These are phyloP conservation scores for Nanorana parkeri DNA, from an alignment of 2,113 vertebrate genomes.

Conservation along the genomic window DNA sequence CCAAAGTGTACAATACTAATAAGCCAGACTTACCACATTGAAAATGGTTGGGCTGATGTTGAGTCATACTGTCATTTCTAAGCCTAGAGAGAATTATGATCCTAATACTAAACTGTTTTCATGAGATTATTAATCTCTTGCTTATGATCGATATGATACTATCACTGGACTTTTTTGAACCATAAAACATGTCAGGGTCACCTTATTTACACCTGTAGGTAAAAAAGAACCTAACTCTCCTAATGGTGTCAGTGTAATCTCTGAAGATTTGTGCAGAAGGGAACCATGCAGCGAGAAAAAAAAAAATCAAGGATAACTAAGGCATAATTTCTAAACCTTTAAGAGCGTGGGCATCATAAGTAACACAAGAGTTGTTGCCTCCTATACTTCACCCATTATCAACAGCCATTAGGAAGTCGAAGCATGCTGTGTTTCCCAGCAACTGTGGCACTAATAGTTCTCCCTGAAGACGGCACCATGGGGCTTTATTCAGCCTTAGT, in stretches of 20 bases:
- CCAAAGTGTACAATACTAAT: too few relatives aligned
- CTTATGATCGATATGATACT: too few relatives aligned
- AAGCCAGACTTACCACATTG: too few relatives aligned
- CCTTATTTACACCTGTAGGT: too few relatives aligned
- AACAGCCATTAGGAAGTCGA: conserved; percentile 21
- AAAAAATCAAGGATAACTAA: conserved; percentile 2
- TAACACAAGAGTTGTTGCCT: not conserved
- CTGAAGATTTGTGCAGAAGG: conserved; percentile 12
- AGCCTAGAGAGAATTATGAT: too few relatives aligned
- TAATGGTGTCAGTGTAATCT: not conserved
- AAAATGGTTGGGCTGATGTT: too few relatives aligned
- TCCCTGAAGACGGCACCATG: conserved; percentile 36
- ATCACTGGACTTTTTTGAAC: too few relatives aligned
- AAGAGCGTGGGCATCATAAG: conserved; percentile 4
- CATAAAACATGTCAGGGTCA: too few relatives aligned
- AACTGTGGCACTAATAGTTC: conserved; percentile 11
- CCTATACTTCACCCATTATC: conserved; percentile 13
- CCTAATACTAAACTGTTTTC: not conserved
- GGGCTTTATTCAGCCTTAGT: conserved; percentile 28
- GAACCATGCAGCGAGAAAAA: not conserved
- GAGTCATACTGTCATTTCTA: too few relatives aligned
- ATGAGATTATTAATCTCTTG: too few relatives aligned
- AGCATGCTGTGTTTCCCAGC: conserved; percentile 19
- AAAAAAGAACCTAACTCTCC: too few relatives aligned
- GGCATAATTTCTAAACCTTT: conserved; percentile 9